These are phyloP conservation scores for Nanorana parkeri DNA, from an alignment of 2,113 vertebrate genomes.

Conservation along the genomic window DNA sequence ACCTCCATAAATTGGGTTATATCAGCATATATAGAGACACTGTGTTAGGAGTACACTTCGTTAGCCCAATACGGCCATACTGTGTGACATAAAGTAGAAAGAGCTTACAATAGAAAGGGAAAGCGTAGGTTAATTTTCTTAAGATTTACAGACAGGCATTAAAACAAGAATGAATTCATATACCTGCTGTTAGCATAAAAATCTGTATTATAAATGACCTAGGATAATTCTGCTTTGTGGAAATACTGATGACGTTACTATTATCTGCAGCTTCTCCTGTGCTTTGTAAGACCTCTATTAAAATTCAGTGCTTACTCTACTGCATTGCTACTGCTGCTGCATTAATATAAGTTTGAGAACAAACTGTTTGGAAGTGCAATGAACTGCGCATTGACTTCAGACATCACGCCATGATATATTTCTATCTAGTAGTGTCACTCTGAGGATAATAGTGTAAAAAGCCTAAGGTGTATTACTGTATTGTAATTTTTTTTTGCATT, in stretches of 20 bases:
- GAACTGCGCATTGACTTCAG: not conserved
- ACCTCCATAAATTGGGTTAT: no score
- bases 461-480: not conserved
- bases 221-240: not conserved
- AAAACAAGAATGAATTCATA: not conserved
- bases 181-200: not conserved
- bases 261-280: not conserved
- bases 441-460: not conserved
- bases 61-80: no score
- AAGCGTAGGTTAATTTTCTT: no score
- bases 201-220: not conserved
- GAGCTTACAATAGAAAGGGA: no score
- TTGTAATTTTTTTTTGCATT: not conserved
- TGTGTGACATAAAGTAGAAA: no score
- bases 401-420: not conserved
- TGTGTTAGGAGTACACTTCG: no score
- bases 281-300: constrained; percentile 24
- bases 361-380: not conserved
- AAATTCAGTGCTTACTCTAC: constrained; percentile 28
- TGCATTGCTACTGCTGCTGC: constrained; percentile 19
- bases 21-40: no score
- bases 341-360: constrained; percentile 17
- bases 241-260: not conserved
- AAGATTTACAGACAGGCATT: not conserved
- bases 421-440: not conserved